Conservation (phyloP, 2,888 invertebrate genomes). For the Zaprionus bogoriensis region DNA sequence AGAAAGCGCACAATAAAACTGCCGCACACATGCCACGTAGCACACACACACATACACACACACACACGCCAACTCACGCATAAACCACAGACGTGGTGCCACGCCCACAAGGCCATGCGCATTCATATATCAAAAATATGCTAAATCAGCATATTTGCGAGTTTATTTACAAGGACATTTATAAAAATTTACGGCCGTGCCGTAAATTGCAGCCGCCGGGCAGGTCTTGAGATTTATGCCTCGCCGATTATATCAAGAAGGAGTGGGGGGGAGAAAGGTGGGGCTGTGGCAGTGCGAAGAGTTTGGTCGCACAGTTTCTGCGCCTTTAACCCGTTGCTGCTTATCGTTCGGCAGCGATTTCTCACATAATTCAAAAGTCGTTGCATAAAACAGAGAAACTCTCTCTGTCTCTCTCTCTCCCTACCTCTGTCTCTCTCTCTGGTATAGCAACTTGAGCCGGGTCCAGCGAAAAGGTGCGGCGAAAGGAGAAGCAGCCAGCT, state of each 20-base stretch:
- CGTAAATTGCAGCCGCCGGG: conserved; percentile 77
- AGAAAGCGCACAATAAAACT: conserved; percentile 61
- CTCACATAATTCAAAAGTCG: conserved; percentile 69
- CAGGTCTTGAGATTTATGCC: conserved; percentile 76
- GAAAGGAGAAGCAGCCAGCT: conserved; percentile 5
- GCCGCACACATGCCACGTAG: conserved; percentile 53
- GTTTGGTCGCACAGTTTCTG: not conserved
- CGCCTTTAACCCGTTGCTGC: conserved; percentile 1
- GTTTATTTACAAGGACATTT: conserved; percentile 78
- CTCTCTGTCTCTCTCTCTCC: too few species aligned
- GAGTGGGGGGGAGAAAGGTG: not conserved
- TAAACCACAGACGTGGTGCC: conserved; percentile 67
- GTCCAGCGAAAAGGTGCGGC: conserved; percentile 27
- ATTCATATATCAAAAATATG: conserved; percentile 73
- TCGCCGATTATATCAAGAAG: conserved; percentile 66
- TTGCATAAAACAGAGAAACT: conserved; percentile 39
- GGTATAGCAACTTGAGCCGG: conserved; percentile 42
- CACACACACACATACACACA: conserved; percentile 11
- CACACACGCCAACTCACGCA: conserved; percentile 11
- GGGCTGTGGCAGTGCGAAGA: not conserved
- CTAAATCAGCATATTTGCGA: conserved; percentile 78
- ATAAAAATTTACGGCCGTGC: conserved; percentile 74
- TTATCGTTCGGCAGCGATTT: conserved; percentile 52
- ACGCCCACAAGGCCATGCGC: conserved; percentile 60
- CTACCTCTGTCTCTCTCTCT: too few species aligned